Conservation (phyloP, 2,113 vertebrate species). For the Cinclus mexicanus region DNA sequence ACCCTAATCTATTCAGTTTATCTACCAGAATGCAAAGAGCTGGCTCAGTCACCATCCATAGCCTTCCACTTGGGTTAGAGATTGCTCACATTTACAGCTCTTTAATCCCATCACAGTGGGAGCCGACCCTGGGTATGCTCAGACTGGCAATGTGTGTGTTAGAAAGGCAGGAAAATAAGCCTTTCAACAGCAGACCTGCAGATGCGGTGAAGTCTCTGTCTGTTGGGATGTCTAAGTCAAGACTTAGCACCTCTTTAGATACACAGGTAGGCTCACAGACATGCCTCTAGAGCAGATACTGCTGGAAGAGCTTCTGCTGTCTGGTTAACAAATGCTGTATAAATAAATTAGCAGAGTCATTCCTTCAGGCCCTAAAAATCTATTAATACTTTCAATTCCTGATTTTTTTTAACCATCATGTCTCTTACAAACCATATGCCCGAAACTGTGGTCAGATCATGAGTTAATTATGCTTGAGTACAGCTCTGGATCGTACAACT, state of each 20-base stretch:
- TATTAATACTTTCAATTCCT: conserved; percentile 46
- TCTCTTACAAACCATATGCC: not conserved
- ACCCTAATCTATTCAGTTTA: conserved; percentile 4
- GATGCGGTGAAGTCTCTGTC: not conserved
- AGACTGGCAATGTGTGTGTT: conserved; percentile 8
- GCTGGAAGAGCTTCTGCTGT: not conserved
- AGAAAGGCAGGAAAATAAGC: conserved; percentile 6
- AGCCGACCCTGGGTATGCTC: not conserved
- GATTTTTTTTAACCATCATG: conserved; percentile 7
- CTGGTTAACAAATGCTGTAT: not conserved
- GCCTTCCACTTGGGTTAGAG: conserved; percentile 20
- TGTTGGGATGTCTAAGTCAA: not conserved
- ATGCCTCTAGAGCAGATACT: not conserved
- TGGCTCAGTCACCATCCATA: not conserved
- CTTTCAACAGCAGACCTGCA: not conserved
- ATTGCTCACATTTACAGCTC: conserved; percentile 32
- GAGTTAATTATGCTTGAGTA: conserved; percentile 30
- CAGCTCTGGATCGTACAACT: conserved; percentile 11
- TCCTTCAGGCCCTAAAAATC: conserved; percentile 47
- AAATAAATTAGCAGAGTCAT: conserved; percentile 42
- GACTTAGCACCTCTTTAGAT: not conserved
- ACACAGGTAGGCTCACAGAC: not conserved
- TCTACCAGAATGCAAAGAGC: conserved; percentile 30
- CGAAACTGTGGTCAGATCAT: not conserved
- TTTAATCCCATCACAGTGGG: conserved; percentile 15